phyloP scores from a whole-genome alignment of 2,888 invertebrate species.

The Drosophila leonis region DNA sequence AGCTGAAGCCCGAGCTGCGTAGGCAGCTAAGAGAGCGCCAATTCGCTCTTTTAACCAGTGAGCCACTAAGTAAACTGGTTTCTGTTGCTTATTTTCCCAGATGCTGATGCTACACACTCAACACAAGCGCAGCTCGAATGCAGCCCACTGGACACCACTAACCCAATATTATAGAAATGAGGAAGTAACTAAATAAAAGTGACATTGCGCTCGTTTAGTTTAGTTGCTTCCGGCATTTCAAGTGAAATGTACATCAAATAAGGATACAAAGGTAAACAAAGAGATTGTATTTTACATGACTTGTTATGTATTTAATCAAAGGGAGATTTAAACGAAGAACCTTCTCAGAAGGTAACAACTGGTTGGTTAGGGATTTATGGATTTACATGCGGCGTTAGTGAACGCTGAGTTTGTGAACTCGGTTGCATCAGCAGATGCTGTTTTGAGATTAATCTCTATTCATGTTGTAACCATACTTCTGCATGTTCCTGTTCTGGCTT shows the following conservation, averaged over 20 bases:
- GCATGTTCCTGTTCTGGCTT: slow-evolving; percentile 33
- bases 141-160: slow-evolving; percentile 52
- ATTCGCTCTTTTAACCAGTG: slow-evolving; percentile 57
- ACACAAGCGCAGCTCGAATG: slow-evolving; percentile 33
- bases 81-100: slow-evolving; percentile 29
- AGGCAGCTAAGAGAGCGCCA: slow-evolving; percentile 55
- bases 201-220: slow-evolving; percentile 19
- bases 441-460: slow-evolving; percentile 1
- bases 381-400: not conserved
- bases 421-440: slow-evolving; percentile 3
- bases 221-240: slow-evolving; percentile 59
- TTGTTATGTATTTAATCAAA: slow-evolving; percentile 79
- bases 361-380: slow-evolving; percentile 21
- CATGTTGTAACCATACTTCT: not conserved
- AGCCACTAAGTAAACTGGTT: slow-evolving; percentile 65
- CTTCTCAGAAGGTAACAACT: slow-evolving; percentile 56
- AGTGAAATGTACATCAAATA: slow-evolving; percentile 34
- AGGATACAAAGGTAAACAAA: slow-evolving; percentile 36
- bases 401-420: slow-evolving; percentile 5
- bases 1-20: slow-evolving; percentile 45
- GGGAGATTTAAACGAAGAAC: slow-evolving; percentile 74
- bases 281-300: slow-evolving; percentile 46
- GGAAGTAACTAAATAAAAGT: slow-evolving; percentile 49
- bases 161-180: slow-evolving; percentile 70
- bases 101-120: slow-evolving; percentile 4